Base-by-base conservation (phyloP, 2,888 invertebrate species). In the Leptothorax acervorum region DNA sequence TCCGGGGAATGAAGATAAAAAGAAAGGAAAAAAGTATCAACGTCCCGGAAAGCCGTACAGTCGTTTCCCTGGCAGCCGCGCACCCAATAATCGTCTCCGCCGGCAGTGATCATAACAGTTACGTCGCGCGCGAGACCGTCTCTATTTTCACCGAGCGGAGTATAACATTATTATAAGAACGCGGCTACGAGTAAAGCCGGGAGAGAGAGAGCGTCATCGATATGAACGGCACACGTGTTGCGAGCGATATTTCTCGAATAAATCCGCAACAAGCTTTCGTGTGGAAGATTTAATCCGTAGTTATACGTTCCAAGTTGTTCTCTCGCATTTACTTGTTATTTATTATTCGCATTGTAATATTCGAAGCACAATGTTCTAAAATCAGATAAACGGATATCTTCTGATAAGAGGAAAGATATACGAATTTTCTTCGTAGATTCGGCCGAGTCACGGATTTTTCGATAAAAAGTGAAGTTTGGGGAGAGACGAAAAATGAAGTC, bases 91-190 rank as follows among this genome's bases (percentile, higher is more conserved):
- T 89, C 87, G 88, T 86, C 76, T 9, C 42, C 57, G 63, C 66
- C 48, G 85, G 82, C 82, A 79, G 83, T 76, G 87, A 89, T 89
- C 86, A 84, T 88, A 88, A 89, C 88, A 75, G 82, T 88, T 87
- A 90, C 84, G 84, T 55, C 11, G 85, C 71, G 31, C 71, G 39
- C 79, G 76, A 75, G 82, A 85, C 73, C 70, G 84, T 63, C 57
- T 68, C 45, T 76, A 66, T 82, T 87, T 62, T 78, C 76, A 73
- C 86, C 78, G 81, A 48, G n/a, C 75, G 12, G 75, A 82, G 66
- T 31, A 84, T 84, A 85, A 89, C 90, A 35, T 90, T 85, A 86
- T 88, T 89, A 85, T 66, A 53, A 86, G 65, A 60, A 55, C 70
- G 68, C 55, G 45, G 45, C 66, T 53, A 57, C 82, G 73, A 57